Evolutionary conservation across 2,797 vertebrate species (phyloP).

Genomic region (Intellagama lesueurii): DNA sequence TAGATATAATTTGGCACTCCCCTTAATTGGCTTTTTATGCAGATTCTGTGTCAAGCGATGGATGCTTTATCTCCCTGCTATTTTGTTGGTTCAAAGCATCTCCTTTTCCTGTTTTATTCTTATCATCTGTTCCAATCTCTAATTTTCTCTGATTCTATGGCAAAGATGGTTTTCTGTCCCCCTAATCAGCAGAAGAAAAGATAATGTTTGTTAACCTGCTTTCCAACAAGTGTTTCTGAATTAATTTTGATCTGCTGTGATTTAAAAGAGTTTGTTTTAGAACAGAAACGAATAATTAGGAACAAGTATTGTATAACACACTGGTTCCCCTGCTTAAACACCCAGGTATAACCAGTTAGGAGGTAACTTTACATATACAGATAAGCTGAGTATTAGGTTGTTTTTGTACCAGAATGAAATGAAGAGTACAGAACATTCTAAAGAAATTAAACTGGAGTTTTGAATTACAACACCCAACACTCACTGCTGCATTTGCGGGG

Average conservation of each 20-base stretch:
- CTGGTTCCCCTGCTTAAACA: not conserved
- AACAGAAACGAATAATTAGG: not conserved
- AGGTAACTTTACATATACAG: not conserved
- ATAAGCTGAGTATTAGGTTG: not conserved
- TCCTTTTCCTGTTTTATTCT: rapidly evolving
- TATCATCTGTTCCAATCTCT: not conserved
- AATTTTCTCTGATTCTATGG: not conserved
- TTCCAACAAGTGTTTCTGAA: not conserved
- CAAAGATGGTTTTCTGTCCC: not conserved
- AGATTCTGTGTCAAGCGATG: not conserved
- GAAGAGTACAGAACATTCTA: not conserved
- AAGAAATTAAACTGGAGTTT: not conserved
- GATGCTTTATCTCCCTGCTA: not conserved
- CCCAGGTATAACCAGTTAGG: not conserved
- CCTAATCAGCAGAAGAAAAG: not conserved
- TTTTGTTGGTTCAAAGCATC: not conserved
- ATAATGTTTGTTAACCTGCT: not conserved
- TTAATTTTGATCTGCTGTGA: slow-evolving; percentile 6
- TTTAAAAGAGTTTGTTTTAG: not conserved
- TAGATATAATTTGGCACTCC: rapidly evolving
- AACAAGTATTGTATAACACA: not conserved
- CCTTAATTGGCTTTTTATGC: rapidly evolving
- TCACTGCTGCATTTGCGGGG: too few relatives aligned
- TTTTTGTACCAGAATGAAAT: not conserved
- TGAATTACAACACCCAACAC: too few relatives aligned